These are phyloP conservation scores for Troilus luridus DNA, from an alignment of 2,888 invertebrate genomes.

Conservation along the genomic window DNA sequence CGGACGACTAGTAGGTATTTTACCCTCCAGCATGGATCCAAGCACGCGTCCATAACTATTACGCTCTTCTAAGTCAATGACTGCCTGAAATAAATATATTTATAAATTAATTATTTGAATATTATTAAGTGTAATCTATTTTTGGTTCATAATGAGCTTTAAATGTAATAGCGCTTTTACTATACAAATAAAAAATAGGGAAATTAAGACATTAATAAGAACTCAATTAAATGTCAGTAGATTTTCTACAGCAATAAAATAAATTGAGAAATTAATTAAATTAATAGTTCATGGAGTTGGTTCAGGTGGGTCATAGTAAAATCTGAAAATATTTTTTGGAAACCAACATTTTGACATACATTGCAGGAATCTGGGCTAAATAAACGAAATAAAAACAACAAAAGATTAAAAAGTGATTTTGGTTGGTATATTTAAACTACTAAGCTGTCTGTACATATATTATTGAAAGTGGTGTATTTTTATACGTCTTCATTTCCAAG, in stretches of 20 bases:
- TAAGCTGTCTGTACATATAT: no score
- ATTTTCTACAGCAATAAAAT: not conserved
- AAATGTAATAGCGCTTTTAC: not conserved
- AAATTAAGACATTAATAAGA: not conserved
- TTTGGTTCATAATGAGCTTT: not conserved
- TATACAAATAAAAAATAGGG: not conserved
- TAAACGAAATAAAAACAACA: no score
- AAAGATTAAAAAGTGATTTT: no score
- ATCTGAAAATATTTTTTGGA: no score
- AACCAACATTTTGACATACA: no score
- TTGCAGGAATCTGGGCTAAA: no score
- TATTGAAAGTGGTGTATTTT: no score
- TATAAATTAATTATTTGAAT: not conserved
- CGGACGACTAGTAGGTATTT: not conserved
- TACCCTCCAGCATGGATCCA: constrained; percentile 37
- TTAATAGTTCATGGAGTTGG: no score
- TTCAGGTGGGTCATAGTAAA: no score
- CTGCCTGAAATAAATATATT: constrained; percentile 2
- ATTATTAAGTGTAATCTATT: not conserved
- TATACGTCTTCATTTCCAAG: no score
- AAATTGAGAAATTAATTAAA: no score
- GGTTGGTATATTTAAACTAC: no score
- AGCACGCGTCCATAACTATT: constrained; percentile 24
- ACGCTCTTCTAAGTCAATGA: constrained; percentile 36
- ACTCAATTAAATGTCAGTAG: not conserved